Base-by-base conservation (phyloP, 2,797 vertebrate genomes). In the Crax fasciolata region DNA sequence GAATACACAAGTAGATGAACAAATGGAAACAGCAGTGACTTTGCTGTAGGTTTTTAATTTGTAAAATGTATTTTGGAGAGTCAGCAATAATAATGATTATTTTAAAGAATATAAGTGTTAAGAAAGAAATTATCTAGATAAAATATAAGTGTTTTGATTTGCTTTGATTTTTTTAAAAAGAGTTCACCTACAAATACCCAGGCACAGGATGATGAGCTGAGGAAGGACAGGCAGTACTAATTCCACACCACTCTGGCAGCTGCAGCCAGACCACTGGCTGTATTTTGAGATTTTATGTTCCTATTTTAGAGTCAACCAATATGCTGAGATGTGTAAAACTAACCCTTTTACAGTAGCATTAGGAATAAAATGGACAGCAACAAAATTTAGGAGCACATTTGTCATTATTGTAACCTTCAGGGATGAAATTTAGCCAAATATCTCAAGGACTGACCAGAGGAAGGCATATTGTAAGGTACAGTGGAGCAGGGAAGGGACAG, bases 281-380 rank as follows among this genome's bases (percentile, higher is more conserved):
- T 46, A 89, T 76, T 92, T 58, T 73, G 73, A 78, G 79, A 71
- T 59, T 92, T 90, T 70, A 81, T 46, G 76, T 52, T 89, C 76
- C 82, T 73, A 84, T 87, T 94, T 94, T 72, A 57, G 65, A 90
- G 66, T 35, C 48, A 86, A 78, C 68, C 66, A 84, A 87, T 73
- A 84, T 2, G 13, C 84, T 48, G 87, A 92, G 82, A 57, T 66
- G 20, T 52, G 78, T 79, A 87, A 49, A 77, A 86, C 61, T 68
- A 93, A 89, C 68, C 44, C 32, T 62, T 68, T 74, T 25, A 63
- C 30, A 79, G 13, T 5, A 48, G 32, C 83, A 84, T 79, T 90
- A 95, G 61, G 65, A 93, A 66, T 73, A 76, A 86, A 81, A 59
- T 8, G 32, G 84, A 77, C 59, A 89, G 78, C 51, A 86, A 84